Base-by-base conservation (phyloP, 2,888 invertebrate species). In the Germaria angustata region DNA sequence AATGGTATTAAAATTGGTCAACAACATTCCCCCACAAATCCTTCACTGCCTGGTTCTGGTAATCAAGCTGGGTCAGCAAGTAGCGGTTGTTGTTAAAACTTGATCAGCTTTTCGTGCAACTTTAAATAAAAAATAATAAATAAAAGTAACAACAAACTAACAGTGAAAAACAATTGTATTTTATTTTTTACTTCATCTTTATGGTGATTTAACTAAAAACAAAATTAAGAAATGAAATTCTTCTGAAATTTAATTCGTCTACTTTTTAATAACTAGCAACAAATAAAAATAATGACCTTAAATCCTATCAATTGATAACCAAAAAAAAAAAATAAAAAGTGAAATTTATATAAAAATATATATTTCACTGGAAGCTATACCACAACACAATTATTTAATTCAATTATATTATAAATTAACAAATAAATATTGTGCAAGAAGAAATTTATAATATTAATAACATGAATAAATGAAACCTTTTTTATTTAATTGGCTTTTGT, bases 1-100 rank as follows among this genome's bases (percentile, higher is more conserved):
- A 99, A 99, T 92, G 99, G 99, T 88, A 99, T 99, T 91, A 99
- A 99, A 94, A 98, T 99, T 89, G 99, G 99, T 71, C 99, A 99
- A 84, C 99, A 99, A 92, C 98, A 99, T 93, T 97, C 98, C 84
- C 97, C 97, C 75, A 96, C 96, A 88, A 96, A 95, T 91, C 95
- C 96, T 36, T 94, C 94, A 88, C 92, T 95, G 91, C 94, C 95
- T 61, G 95, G 95, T 17, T 94, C 96, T 81, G 96, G 96, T 86
- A 95, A 95, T 82, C 95, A 95, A 84, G 96, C 96, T 83, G 91
- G 91, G 68, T 89, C 90, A 71, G 95, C 96, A 88, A 95, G 96
- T 85, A 96, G 97, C 85, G 97, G 98, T 90, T 98, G 98, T 93
- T 98, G 96, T 94, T 96, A 95, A 94, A 86, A 80, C 81, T 85